Conservation (phyloP, 2,888 invertebrate genomes). For the Diploptera punctata region DNA sequence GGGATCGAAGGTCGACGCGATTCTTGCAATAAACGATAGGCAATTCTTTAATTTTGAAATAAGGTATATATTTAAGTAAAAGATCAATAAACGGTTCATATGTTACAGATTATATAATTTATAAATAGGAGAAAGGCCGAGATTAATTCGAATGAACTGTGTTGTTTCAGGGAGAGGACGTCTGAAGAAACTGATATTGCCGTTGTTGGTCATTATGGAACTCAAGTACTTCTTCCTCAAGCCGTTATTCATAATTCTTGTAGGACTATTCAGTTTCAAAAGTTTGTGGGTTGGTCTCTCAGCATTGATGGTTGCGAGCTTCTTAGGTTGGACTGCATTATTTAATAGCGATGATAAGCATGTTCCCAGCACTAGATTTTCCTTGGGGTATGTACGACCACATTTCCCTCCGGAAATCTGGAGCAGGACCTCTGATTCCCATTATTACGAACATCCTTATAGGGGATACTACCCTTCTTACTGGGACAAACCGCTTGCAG, state of each 20-base stretch:
- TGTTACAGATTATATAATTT: too few species aligned
- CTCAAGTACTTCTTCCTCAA: constrained; percentile 67
- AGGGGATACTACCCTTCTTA: neutral
- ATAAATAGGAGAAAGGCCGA: too few species aligned
- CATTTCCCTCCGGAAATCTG: constrained; percentile 52
- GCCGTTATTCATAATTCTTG: constrained; percentile 64
- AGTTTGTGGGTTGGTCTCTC: constrained; percentile 67
- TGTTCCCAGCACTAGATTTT: constrained; percentile 50
- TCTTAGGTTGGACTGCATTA: constrained; percentile 45
- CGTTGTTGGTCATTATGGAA: constrained; percentile 66
- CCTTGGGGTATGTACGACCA: constrained; percentile 52
- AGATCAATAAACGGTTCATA: too few species aligned
- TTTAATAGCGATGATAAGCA: constrained; percentile 21
- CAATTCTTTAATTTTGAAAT: too few species aligned
- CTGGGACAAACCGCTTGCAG: neutral
- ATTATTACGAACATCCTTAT: too few species aligned
- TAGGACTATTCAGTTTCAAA: constrained; percentile 70
- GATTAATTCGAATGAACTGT: too few species aligned
- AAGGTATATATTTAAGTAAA: too few species aligned
- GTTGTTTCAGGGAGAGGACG: constrained; percentile 49
- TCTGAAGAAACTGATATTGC: constrained; percentile 58
- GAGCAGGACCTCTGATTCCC: constrained; percentile 37
- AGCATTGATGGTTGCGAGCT: constrained; percentile 64
- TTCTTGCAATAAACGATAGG: too few species aligned
- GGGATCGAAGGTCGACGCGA: too few species aligned